Percentiles rank a stretch among this genome's conserved stretches.
These are phyloP conservation scores for Acrocyrtus sp. DNA, from an alignment of 2,888 invertebrate species.

Conservation along the genomic window DNA sequence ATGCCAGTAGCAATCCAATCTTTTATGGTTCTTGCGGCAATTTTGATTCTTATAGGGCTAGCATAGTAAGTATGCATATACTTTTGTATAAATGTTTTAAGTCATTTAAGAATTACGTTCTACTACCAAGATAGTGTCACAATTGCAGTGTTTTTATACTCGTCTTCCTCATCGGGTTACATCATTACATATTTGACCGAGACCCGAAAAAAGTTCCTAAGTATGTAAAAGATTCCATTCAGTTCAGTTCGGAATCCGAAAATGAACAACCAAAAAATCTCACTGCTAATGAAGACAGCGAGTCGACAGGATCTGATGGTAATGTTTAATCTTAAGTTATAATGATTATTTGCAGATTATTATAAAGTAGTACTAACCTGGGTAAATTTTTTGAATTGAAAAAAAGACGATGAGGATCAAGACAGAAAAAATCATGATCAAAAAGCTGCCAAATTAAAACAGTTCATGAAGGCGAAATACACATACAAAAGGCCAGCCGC, in stretches of 20 bases:
- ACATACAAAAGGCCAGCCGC: too few species aligned
- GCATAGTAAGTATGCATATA: slow-evolving; percentile 56
- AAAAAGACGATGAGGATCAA: background rate
- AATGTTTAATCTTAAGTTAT: too few species aligned
- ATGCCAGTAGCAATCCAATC: slow-evolving; percentile 54
- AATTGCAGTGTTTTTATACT: slow-evolving; percentile 46
- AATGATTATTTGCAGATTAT: too few species aligned
- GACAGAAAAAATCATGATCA: background rate
- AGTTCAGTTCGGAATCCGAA: slow-evolving; percentile 52
- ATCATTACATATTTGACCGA: slow-evolving; percentile 54
- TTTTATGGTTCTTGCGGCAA: slow-evolving; percentile 51
- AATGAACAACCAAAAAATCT: slow-evolving; percentile 25
- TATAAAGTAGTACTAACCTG: background rate
- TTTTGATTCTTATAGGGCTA: slow-evolving; percentile 52
- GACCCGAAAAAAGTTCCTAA: slow-evolving; percentile 54
- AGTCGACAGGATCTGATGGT: background rate
- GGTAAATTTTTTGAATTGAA: background rate
- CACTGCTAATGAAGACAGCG: background rate
- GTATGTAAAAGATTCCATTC: slow-evolving; percentile 56
- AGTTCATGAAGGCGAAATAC: too few species aligned
- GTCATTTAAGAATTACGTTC: too few species aligned
- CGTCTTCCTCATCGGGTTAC: slow-evolving; percentile 54
- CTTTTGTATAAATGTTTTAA: too few species aligned
- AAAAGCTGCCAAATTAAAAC: too few species aligned
- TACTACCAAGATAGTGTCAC: too few species aligned